phyloP scores from a whole-genome alignment of 2,113 vertebrate genomes.

The Cettia cetti region DNA sequence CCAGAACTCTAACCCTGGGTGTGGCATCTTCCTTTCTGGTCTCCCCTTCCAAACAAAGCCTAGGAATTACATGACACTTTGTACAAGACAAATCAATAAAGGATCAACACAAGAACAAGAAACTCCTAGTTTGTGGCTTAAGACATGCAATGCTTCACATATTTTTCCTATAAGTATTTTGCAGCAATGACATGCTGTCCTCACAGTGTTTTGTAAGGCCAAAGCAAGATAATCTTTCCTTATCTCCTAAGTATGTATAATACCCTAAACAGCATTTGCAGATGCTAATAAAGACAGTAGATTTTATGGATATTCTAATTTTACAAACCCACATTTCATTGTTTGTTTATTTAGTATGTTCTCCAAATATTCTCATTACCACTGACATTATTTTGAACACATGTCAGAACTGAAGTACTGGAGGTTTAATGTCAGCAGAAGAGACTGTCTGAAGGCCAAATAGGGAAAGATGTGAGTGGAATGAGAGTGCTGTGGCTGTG shows the following conservation, averaged over 20 bases:
- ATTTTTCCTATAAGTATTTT: background rate
- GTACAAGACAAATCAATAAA: background rate
- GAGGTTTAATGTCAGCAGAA: background rate
- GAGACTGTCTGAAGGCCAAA: background rate
- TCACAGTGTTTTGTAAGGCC: background rate
- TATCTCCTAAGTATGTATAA: constrained; percentile 19
- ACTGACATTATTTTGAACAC: background rate
- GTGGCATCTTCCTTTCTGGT: background rate
- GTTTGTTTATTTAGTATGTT: background rate
- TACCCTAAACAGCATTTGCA: background rate
- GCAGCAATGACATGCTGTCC: background rate
- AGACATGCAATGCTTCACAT: background rate
- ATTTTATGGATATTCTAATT: background rate
- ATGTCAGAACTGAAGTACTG: background rate
- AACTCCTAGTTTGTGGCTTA: background rate
- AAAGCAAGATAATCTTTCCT: constrained; percentile 16
- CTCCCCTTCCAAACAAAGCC: background rate
- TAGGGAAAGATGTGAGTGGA: background rate
- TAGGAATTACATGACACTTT: background rate
- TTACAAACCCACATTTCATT: background rate
- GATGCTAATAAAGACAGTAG: background rate
- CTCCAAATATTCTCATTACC: background rate
- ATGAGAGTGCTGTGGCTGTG: background rate
- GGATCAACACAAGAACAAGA: background rate
- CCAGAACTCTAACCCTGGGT: background rate